Conservation (phyloP, 2,113 vertebrate genomes). For the Pardalotus punctatus region DNA sequence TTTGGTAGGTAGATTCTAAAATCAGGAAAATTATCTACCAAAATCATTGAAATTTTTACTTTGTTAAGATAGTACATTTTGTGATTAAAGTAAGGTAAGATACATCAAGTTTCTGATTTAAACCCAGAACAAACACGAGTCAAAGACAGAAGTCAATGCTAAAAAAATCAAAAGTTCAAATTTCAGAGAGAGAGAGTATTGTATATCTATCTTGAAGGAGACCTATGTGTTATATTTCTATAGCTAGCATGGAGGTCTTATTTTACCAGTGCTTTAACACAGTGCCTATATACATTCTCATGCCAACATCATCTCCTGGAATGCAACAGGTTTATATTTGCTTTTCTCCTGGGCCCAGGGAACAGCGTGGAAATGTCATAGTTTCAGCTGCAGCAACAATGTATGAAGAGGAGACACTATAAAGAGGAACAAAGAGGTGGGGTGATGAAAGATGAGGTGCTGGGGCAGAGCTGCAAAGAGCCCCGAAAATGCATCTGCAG, state of each 20-base stretch:
- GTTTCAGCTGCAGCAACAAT: neutral
- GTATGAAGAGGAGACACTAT: neutral
- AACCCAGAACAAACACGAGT: neutral
- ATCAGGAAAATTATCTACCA: neutral
- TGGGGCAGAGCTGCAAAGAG: neutral
- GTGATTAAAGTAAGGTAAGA: neutral
- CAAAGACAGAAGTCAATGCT: neutral
- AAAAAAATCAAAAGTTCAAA: neutral
- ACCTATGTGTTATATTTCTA: neutral
- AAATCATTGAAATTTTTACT: neutral
- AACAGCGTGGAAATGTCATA: neutral
- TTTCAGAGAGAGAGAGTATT: neutral
- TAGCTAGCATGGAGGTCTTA: neutral
- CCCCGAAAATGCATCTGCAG: neutral
- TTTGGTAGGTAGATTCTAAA: neutral
- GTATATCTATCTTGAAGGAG: neutral
- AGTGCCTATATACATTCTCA: neutral
- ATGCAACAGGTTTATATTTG: neutral
- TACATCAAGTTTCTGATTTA: neutral
- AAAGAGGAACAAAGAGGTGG: slow-evolving; percentile 7
- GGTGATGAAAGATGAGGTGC: slow-evolving; percentile 7
- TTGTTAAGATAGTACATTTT: neutral
- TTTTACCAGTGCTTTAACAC: neutral
- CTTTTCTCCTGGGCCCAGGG: neutral
- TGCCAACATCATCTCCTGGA: slow-evolving; percentile 11